Base-by-base conservation (phyloP, 1,140 invertebrate genomes). In the Drosophila seguyi region DNA sequence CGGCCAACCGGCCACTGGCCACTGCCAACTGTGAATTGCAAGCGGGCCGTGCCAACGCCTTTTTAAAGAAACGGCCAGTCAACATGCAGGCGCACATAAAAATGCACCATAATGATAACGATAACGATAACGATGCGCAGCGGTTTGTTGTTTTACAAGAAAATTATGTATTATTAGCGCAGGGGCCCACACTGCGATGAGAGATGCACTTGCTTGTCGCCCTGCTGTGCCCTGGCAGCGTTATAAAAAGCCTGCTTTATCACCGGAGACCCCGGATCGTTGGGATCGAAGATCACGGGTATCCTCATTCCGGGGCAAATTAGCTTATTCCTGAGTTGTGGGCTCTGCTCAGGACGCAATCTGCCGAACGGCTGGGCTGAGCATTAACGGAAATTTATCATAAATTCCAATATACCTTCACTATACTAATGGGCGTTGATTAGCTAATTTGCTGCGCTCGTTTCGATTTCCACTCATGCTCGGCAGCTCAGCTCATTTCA, bases 381-480 rank as follows among this genome's bases (percentile, higher is more conserved):
- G 55, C 62, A 68, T 90, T 87, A 85, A 85, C 85, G 78, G 85
- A 90, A 85, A 90, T 90, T 90, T 90, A 90, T 90, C 85, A 90
- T 90, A 90, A 90, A 90, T 90, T 90, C 85, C 85, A 81, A 84
- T 87, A 84, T n/a, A n/a, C n/a, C 73, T 73, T 61, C 80, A 67
- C 65, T 79, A 34, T 34, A 79, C 81, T 90, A 90, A 90, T 90
- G 85, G 85, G 85, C 85, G 85, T 90, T 90, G 85, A 90, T 90
- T 90, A 90, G 85, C 85, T 90, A 90, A 90, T 90, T 90, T 90
- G 85, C 66, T 84, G 78, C 85, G 85, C 85, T 90, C 85, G 81
- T 90, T 90, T 90, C 66, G 75, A 81, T 90, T 90, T 79, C 85
- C 78, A 71, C 77, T 81, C 62, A 52, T 71, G 71, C 58, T 29